Base-by-base conservation (phyloP, 2,888 invertebrate species). In the Diaprepes abbreviatus region DNA sequence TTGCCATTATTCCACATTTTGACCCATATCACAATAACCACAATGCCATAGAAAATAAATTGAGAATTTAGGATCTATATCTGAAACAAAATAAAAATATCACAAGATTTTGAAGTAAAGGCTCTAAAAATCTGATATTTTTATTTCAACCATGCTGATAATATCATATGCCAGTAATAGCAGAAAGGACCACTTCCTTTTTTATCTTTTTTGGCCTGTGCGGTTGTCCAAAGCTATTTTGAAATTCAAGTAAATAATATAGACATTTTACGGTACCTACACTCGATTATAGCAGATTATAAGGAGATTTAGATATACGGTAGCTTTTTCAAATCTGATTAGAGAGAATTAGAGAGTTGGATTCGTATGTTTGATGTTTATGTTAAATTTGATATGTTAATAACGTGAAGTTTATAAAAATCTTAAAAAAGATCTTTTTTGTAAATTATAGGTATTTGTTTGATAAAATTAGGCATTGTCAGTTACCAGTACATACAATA, bases 181-280 rank as follows among this genome's bases (percentile, higher is more conserved):
- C 69, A 72, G 45, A 59, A 72, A 58, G 68, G 52, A 50, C 19
- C 64, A 74, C 75, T 76, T 77, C 75, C 70, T 74, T 70, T 63
- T 35, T 54, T 12, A 71, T 66, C 67, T 73, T 78, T n/a, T 77
- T 78, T 75, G 79, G 78, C 75, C 76, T 76, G 78, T 80, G 80
- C 75, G 80, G 81, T 79, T 76, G 74, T 76, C 77, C 77, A 74
- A 74, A 74, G 24, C 10, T 24, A 40, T 55, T 58, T 58, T 58
- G 24, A 35, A 68, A 58, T 71, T 48, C 66, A 48, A 79, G 80
- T 80, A 80, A 80, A 83, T 83, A 83, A 83, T 82, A 79, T 78
- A 79, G 82, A 82, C 79, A 80, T 83, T 83, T 82, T 79, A 82
- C 81, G 82, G 81, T 60, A 33, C 45, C 31, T 60, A 48, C 33